A percentile compares a stretch with the other conserved stretches of the same genome.
Evolutionary conservation across 2,113 vertebrate species (phyloP).

Genomic region (Ranitomeya variabilis): DNA sequence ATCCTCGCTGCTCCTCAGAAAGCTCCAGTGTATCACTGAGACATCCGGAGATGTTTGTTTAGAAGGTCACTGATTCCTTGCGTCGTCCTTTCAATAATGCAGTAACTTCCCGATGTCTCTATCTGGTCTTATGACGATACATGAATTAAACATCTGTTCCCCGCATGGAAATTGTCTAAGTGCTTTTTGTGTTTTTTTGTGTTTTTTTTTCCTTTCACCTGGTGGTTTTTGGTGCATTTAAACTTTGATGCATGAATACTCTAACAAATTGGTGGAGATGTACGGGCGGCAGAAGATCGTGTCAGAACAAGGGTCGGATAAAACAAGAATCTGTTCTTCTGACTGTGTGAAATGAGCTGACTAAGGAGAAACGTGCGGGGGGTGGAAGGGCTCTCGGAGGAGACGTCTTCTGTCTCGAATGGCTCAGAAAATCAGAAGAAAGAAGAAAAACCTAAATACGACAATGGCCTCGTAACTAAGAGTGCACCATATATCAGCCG

Average conservation of each 20-base stretch:
- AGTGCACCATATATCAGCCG: not conserved
- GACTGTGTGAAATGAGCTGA: conserved; percentile 17
- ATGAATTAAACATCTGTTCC: conserved; percentile 52
- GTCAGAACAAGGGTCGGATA: conserved; percentile 22
- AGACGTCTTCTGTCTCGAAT: not conserved
- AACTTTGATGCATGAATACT: conserved; percentile 35
- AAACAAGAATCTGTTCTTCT: conserved; percentile 11
- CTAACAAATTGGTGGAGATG: conserved; percentile 54
- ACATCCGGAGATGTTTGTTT: not conserved
- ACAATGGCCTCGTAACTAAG: not conserved
- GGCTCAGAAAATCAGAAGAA: not conserved
- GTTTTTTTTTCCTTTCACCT: conserved; percentile 24
- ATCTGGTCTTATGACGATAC: conserved; percentile 8
- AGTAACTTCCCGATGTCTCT: not conserved
- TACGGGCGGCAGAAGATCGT: not conserved
- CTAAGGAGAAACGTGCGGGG: not conserved
- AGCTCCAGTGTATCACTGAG: not conserved
- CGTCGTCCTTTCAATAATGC: conserved; percentile 51
- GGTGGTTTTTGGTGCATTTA: conserved; percentile 40
- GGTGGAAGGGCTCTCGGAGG: not conserved
- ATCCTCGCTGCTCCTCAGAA: not conserved
- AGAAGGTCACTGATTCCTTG: conserved; percentile 24
- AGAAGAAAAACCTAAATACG: not conserved
- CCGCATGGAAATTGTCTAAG: conserved; percentile 37
- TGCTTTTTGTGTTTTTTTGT: conserved; percentile 30